Evolutionary conservation across 2,888 invertebrate species (phyloP).

Genomic region (Tuberolachnus salignus): DNA sequence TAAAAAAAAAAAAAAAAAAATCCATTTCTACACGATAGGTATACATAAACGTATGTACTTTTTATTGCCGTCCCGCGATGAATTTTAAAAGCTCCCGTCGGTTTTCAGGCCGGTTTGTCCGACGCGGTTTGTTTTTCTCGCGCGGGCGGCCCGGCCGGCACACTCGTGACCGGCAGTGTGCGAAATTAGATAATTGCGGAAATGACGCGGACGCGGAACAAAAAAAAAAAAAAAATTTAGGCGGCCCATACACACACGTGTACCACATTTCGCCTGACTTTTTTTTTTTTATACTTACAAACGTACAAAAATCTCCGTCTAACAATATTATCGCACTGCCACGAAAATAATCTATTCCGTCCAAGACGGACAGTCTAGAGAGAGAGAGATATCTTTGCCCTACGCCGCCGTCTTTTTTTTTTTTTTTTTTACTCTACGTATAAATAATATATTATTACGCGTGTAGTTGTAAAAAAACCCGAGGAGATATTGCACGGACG

Average conservation of each 20-base stretch:
- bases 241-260: no score
- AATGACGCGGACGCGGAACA: neutral
- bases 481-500: neutral
- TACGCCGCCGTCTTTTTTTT: neutral
- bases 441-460: neutral
- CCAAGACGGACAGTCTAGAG: no score
- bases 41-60: neutral
- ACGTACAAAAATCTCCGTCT: neutral
- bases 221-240: no score
- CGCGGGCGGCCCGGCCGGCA: neutral
- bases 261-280: no score
- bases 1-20: no score
- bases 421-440: no score
- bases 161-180: neutral
- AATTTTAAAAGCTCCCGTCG: neutral
- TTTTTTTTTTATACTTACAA: no score
- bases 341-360: no score
- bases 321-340: neutral
- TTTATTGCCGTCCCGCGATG: neutral
- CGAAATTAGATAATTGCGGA: conserved; percentile 28
- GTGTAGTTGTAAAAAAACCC: neutral
- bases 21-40: neutral
- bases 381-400: neutral
- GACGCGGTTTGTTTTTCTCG: neutral
- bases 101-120: neutral